These are phyloP conservation scores for Acyrthosiphon pisum DNA, from an alignment of 1,140 invertebrate genomes.

Conservation along the genomic window DNA sequence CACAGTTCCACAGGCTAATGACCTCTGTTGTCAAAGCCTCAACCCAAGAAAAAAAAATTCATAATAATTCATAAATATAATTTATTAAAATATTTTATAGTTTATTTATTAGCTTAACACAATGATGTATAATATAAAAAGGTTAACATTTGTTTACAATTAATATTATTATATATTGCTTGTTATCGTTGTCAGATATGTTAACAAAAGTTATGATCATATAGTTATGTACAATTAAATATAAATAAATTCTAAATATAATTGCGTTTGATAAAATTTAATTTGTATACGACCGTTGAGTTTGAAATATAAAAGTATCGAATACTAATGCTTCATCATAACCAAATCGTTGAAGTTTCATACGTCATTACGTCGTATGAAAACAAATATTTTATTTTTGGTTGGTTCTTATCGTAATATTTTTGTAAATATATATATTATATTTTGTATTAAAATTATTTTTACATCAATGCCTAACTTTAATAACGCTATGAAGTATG, in stretches of 20 bases:
- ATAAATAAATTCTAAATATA: neutral
- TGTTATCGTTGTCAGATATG: neutral
- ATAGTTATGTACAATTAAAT: neutral
- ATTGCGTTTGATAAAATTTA: neutral
- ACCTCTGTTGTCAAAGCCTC: too few relatives aligned
- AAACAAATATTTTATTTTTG: neutral
- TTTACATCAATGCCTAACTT: neutral
- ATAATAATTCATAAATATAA: neutral
- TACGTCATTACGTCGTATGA: neutral
- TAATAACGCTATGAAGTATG: slow-evolving; percentile 3
- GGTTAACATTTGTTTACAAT: too few relatives aligned
- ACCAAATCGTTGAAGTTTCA: neutral
- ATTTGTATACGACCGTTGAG: neutral
- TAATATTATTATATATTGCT: neutral
- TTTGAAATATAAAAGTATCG: neutral
- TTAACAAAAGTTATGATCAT: neutral
- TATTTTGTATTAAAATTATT: neutral
- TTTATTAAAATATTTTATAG: neutral
- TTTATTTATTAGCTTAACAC: neutral
- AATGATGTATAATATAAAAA: too few relatives aligned
- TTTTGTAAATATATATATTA: neutral
- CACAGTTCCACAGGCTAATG: too few relatives aligned
- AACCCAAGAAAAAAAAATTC: too few relatives aligned
- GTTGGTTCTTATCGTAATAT: neutral
- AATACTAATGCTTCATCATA: neutral